Percentiles rank a stretch among this genome's conserved stretches.
Evolutionary conservation across 2,888 invertebrate species (phyloP).

Genomic region (Calliphora vomitoria): DNA sequence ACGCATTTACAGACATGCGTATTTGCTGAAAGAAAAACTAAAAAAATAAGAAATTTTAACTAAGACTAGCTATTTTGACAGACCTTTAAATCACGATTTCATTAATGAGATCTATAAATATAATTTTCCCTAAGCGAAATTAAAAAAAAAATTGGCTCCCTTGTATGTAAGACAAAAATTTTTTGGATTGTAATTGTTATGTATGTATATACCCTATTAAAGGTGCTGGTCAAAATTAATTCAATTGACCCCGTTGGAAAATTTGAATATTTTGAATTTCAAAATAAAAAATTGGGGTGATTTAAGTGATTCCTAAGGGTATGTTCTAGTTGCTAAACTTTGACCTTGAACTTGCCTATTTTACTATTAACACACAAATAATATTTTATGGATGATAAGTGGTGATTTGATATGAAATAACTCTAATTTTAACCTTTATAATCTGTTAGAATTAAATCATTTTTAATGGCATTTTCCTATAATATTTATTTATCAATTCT

Average conservation of each 20-base stretch:
- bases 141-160: too few species aligned
- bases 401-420: too few species aligned
- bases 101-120: background rate
- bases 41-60: background rate
- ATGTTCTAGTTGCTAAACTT: background rate
- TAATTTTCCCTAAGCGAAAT: too few species aligned
- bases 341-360: background rate
- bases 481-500: too few species aligned
- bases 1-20: slow-evolving; percentile 72
- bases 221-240: background rate
- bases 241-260: background rate
- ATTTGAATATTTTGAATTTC: background rate
- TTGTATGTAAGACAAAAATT: too few species aligned
- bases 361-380: background rate
- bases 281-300: background rate
- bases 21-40: slow-evolving; percentile 30
- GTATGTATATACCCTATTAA: too few species aligned
- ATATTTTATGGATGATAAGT: too few species aligned
- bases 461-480: too few species aligned
- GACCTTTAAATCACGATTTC: slow-evolving; percentile 25
- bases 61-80: background rate
- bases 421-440: too few species aligned
- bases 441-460: too few species aligned
- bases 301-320: background rate
- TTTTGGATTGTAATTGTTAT: too few species aligned